Percentiles rank a stretch among this genome's conserved stretches.
These are phyloP conservation scores for Sturnus vulgaris DNA, from an alignment of 2,113 vertebrate species.

Conservation along the genomic window DNA sequence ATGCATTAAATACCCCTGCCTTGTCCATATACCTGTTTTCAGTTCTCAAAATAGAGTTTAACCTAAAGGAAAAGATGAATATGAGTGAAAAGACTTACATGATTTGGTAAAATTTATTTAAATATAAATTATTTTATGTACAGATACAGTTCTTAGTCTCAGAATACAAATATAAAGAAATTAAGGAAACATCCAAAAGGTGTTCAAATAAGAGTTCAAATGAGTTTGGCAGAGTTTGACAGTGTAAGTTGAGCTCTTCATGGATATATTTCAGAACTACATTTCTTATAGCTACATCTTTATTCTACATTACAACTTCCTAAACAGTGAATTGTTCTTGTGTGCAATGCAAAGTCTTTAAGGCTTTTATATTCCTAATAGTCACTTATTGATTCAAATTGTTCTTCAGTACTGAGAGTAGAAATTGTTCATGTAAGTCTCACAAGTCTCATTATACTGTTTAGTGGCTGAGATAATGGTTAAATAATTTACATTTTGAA, in stretches of 20 bases:
- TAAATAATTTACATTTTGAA: not conserved
- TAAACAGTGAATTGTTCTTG: not conserved
- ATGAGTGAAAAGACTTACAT: not conserved
- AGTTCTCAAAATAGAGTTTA: not conserved
- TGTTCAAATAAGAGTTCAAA: not conserved
- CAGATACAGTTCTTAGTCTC: not conserved
- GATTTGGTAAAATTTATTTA: not conserved
- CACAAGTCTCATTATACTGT: not conserved
- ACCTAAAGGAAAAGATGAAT: not conserved
- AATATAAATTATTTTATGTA: not conserved
- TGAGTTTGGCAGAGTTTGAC: not conserved
- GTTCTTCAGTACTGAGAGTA: not conserved
- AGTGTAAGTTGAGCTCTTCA: not conserved
- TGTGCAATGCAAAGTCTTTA: not conserved
- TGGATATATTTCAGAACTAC: not conserved
- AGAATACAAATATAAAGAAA: not conserved
- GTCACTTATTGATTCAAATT: not conserved
- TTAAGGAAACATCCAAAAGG: fast-evolving
- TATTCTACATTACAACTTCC: not conserved
- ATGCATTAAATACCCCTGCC: too few species aligned
- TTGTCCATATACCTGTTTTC: not conserved
- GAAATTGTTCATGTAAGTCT: not conserved
- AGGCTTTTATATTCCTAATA: not conserved
- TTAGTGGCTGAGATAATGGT: not conserved
- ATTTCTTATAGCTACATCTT: not conserved